Percentiles rank a stretch among this genome's conserved stretches.
phyloP scores from a whole-genome alignment of 2,113 vertebrate species.

The Scartelaos histophorus region DNA sequence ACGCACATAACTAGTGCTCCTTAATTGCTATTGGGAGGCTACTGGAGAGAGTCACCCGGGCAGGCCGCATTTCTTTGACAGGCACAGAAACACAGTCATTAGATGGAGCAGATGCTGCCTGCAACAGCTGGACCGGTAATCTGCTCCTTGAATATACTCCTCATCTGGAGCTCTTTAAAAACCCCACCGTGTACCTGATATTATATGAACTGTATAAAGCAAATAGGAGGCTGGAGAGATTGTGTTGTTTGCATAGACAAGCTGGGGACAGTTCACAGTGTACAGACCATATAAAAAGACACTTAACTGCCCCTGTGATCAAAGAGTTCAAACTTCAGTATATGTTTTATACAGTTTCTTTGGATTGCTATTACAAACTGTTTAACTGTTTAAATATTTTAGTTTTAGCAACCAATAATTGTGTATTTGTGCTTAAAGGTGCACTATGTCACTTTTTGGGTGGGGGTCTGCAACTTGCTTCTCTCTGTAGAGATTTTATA shows the following conservation, averaged over 20 bases:
- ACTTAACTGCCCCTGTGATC: slow-evolving; percentile 23
- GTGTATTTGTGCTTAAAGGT: background rate
- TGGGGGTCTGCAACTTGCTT: background rate
- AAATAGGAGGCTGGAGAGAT: background rate
- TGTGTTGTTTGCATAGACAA: slow-evolving; percentile 49
- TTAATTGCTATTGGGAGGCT: slow-evolving; percentile 51
- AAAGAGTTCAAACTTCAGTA: slow-evolving; percentile 17
- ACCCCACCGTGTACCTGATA: slow-evolving; percentile 31
- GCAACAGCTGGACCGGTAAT: slow-evolving; percentile 64
- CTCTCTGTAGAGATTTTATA: background rate
- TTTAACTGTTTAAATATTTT: background rate
- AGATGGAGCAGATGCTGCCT: slow-evolving; percentile 65
- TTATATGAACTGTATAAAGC: background rate
- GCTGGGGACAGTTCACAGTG: slow-evolving; percentile 1
- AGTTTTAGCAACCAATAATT: background rate
- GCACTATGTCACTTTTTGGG: background rate
- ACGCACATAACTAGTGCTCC: slow-evolving; percentile 47
- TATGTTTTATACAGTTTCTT: background rate
- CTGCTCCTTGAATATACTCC: slow-evolving; percentile 37
- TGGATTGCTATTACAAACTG: background rate
- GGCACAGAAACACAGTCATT: slow-evolving; percentile 68
- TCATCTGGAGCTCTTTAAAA: slow-evolving; percentile 46
- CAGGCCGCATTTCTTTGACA: slow-evolving; percentile 63
- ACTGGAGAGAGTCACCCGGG: slow-evolving; percentile 63
- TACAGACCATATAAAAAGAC: slow-evolving; percentile 18